Base-by-base conservation (phyloP, 2,888 invertebrate genomes). In the Drosophila infuscata region DNA sequence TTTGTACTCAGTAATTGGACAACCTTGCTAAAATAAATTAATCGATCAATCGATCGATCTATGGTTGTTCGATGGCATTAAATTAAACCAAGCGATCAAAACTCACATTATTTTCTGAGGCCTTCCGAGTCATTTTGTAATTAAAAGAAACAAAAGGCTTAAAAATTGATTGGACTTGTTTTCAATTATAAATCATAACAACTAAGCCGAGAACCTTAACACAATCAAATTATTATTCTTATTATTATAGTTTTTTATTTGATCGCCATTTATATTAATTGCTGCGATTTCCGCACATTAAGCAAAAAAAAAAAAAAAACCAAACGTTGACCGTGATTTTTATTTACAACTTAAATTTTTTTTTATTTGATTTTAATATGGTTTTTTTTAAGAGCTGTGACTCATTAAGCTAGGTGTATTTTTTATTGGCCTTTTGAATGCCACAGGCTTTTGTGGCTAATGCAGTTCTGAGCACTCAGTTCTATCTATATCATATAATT, bases 361-460 rank as follows among this genome's bases (percentile, higher is more conserved):
- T 46, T 46, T 43, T 0, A 49, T 79, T 66, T 46, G 12, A 9
- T 32, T 60, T 72, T 30, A 17, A 46, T 30, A 30, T 3, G 11
- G 9, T 46, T 20, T 43, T 43, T 32, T 62, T 63, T 57, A 35
- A 65, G 63, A 63, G 53, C 62, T 49, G 25, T 57, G 63, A 6
- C 60, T 81, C 79, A 81, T 81, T 81, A 76, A 74, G 79, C 53
- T 63, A n/a, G 61, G 30, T 56, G 57, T 20, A 11, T 81, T 74
- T 81, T 81, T 81, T 81, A 79, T 81, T 71, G 69, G 76, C 73
- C 75, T 67, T 78, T 49, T 69, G 57, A 78, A 81, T 75, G 81
- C 20, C 20, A 25, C 20, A 25, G 20, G 20, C 20, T 52, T 25
- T 51, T 29, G 29, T 62, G 54, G 41, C 62, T 17, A 46, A 60